These are phyloP conservation scores for Bubalus kerabau DNA, from an alignment of 2,113 vertebrate genomes.

Conservation along the genomic window DNA sequence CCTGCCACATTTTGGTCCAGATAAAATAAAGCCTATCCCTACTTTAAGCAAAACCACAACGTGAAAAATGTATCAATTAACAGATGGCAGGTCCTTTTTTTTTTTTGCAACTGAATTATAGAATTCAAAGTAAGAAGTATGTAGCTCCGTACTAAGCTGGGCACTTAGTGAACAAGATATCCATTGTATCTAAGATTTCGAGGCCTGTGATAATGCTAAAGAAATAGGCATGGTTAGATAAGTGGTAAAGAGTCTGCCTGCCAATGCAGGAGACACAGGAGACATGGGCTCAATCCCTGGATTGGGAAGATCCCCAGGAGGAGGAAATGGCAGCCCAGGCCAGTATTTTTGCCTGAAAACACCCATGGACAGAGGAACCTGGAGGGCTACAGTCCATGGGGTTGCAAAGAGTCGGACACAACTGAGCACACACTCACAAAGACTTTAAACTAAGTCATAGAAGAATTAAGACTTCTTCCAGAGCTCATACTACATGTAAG, in stretches of 20 bases:
- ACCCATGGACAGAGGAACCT: background rate
- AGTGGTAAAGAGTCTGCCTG: background rate
- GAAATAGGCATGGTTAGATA: background rate
- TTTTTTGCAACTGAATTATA: background rate
- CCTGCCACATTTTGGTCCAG: background rate
- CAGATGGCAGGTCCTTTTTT: background rate
- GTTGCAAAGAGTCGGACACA: background rate
- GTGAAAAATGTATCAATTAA: background rate
- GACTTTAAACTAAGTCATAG: background rate
- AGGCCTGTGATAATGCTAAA: background rate
- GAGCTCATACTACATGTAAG: background rate
- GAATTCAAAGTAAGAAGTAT: background rate
- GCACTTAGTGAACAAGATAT: background rate
- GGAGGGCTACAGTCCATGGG: background rate
- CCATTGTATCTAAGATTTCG: background rate
- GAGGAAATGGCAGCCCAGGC: background rate
- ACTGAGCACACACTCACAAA: rapidly evolving
- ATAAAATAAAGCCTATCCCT: background rate
- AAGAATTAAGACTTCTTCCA: background rate
- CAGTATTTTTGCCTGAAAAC: background rate
- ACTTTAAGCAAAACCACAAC: background rate
- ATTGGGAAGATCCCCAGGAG: background rate
- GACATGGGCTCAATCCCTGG: background rate
- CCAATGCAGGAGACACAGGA: background rate
- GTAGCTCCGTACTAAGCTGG: background rate